Base-by-base conservation (phyloP, 23 tunicate genomes). In the Trididemnum clinides region DNA sequence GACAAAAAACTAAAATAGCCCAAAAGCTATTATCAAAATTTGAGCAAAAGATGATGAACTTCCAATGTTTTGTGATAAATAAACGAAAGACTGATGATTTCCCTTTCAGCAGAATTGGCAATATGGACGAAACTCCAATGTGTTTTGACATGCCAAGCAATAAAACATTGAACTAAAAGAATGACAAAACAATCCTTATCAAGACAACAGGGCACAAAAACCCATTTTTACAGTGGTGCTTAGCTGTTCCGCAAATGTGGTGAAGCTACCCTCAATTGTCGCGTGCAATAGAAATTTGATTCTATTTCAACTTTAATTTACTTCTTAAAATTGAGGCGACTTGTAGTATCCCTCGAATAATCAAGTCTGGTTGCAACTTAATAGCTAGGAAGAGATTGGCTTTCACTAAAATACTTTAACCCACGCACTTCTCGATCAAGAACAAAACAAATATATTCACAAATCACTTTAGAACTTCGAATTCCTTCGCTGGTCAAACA, bases 41-140 rank as follows among this genome's bases (percentile, higher is more conserved):
- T 74, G 28, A 74, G 81, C 19, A 74, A 74, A 74, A 35, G 81
- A 32, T 74, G 81, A 44, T 74, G 81, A 74, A 74, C 81, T 74
- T 74, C 25, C 81, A 74, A 37, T 28, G 81, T 7, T 74, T 6
- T 26, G 59, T 74, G 30, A 39, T 74, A 44, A 74, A 39, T 44
- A 23, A 74, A 44, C 73, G 33, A 54, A 79, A 79, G 69, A 79
- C 37, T 51, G 28, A 51, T 26, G 72, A 79, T 79, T 79, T 79
- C 32, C 69, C 84, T 54, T 37, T 79, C 35, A 30, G 3, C 19
- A 79, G 36, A 51, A 79, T 79, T 23, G 69, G 66, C 84, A 79
- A 79, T 51, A 79, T 79, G 84, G 84, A 79, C 36, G 72, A 79
- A 33, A 79, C 84, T 19, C 84, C 84, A 51, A 79, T 79, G 84